Base-by-base conservation (phyloP, 1,140 invertebrate species). In the Sipha flava region DNA sequence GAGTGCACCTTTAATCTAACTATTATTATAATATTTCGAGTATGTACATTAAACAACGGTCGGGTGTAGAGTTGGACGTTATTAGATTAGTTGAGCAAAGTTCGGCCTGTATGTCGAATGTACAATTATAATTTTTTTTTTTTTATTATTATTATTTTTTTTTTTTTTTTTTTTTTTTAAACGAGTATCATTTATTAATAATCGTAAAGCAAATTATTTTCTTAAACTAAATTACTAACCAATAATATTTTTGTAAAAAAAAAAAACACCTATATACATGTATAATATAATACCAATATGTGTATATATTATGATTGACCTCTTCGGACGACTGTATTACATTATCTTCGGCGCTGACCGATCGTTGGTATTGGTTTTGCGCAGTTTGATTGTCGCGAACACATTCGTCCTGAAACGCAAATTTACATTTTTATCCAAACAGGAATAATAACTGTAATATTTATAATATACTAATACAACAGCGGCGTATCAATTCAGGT, bases 281-380 rank as follows among this genome's bases (percentile, higher is more conserved):
- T 14, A 7, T 26, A 47, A 34, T 54, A 34, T 14, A 18, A 34
- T 73, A 52, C 5, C 5, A 52, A 52, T 4, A 7, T 21, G 4
- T 68, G 2, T 66, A 2, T 16, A 1, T 66, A 66, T 23, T 16
- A 37, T 43, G 6, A 40, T 77, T 21, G 26, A 37, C 4, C 1
- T 21, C 23, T 31, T 3, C 34, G 37, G 18, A 14, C 3, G 45
- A 37, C 18, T 23, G 26, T 68, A 64, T 82, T 81, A 83, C 75
- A 86, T 80, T 62, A 92, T 90, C 84, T 91, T 87, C 62, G 93
- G 93, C 82, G 92, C 92, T 68, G 92, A 93, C 82, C 93, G 89
- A 86, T 95, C 93, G 85, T 94, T 93, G 84, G 92, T 94, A 87
- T 93, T 90, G 80, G 92, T 92, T 88, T 94, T 94, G 84, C 92